phyloP scores from a whole-genome alignment of 2,113 vertebrate species.

The Bujurquina vittata region DNA sequence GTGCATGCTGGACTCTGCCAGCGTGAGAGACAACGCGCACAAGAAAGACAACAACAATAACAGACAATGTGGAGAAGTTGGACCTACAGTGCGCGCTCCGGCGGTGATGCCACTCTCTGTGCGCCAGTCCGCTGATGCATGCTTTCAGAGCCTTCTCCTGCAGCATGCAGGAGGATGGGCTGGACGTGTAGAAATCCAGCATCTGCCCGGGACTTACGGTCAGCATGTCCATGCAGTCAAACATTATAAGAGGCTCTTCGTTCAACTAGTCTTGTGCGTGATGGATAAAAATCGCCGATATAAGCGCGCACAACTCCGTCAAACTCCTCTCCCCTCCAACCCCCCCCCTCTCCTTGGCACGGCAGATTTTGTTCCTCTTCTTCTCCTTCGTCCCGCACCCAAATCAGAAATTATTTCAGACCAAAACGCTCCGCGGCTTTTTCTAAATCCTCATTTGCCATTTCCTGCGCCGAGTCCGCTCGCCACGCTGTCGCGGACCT shows the following conservation, averaged over 20 bases:
- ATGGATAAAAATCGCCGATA: conserved; percentile 84
- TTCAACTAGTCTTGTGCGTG: conserved; percentile 80
- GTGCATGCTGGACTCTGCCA: background rate
- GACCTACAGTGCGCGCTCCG: conserved; percentile 99
- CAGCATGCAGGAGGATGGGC: conserved; percentile 95
- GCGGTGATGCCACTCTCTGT: conserved; percentile 94
- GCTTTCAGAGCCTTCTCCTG: conserved; percentile 98
- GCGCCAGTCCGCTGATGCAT: conserved; percentile 96
- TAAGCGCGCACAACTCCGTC: conserved; percentile 95
- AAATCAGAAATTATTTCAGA: conserved; percentile 93
- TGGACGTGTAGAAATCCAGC: conserved; percentile 98
- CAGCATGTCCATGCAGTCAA: conserved; percentile 99
- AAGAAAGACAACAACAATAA: conserved; percentile 51
- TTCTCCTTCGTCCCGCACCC: conserved; percentile 85
- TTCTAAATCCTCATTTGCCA: conserved; percentile 88
- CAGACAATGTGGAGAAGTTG: conserved; percentile 54
- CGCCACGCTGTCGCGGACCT: conserved; percentile 30
- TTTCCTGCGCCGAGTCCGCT: conserved; percentile 82
- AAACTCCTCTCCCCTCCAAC: conserved; percentile 83
- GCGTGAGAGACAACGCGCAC: conserved; percentile 24
- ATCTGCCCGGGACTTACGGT: conserved; percentile 97
- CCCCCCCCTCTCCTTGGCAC: conserved; percentile 31
- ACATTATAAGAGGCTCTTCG: conserved; percentile 89
- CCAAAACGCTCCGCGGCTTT: conserved; percentile 85
- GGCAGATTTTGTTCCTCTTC: conserved; percentile 48